phyloP scores from a whole-genome alignment of 2,797 vertebrate species.

The Sciurus vulgaris region DNA sequence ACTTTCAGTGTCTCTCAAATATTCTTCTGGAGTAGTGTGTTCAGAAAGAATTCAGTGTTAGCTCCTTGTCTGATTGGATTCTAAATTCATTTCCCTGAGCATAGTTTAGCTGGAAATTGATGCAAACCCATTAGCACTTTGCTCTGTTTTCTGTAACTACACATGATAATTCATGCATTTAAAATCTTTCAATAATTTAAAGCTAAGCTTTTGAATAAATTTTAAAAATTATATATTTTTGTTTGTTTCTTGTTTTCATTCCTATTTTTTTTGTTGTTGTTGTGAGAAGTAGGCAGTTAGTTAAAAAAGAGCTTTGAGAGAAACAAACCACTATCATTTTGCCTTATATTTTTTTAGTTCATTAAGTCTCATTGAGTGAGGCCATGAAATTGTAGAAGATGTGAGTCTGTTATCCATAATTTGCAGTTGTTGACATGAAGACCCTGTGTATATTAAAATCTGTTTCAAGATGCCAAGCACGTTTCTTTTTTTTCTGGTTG shows the following conservation, averaged over 20 bases:
- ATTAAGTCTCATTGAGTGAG: slow-evolving; percentile 74
- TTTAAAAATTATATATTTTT: neutral
- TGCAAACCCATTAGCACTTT: neutral
- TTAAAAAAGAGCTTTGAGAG: slow-evolving; percentile 17
- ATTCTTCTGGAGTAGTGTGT: neutral
- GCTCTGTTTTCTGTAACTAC: slow-evolving; percentile 21
- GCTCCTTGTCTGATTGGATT: slow-evolving; percentile 1
- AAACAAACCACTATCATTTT: neutral
- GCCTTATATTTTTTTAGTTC: slow-evolving; percentile 24
- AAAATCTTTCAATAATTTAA: slow-evolving; percentile 51
- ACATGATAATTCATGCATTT: neutral
- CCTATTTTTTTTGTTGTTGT: slow-evolving; percentile 4
- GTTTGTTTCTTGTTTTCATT: neutral
- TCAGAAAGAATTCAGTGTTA: slow-evolving; percentile 10
- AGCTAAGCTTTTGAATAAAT: slow-evolving; percentile 51
- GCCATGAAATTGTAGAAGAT: slow-evolving; percentile 85
- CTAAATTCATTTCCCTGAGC: slow-evolving; percentile 44
- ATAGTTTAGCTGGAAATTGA: slow-evolving; percentile 35
- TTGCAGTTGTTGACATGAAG: slow-evolving; percentile 87
- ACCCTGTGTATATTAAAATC: slow-evolving; percentile 82
- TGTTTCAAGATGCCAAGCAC: slow-evolving; percentile 78
- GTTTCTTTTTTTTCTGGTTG: neutral
- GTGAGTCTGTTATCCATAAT: slow-evolving; percentile 87
- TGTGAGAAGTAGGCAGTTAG: slow-evolving; percentile 13
- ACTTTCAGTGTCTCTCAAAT: neutral